Base-by-base conservation (phyloP, 2,888 invertebrate genomes). In the Tuta absoluta region DNA sequence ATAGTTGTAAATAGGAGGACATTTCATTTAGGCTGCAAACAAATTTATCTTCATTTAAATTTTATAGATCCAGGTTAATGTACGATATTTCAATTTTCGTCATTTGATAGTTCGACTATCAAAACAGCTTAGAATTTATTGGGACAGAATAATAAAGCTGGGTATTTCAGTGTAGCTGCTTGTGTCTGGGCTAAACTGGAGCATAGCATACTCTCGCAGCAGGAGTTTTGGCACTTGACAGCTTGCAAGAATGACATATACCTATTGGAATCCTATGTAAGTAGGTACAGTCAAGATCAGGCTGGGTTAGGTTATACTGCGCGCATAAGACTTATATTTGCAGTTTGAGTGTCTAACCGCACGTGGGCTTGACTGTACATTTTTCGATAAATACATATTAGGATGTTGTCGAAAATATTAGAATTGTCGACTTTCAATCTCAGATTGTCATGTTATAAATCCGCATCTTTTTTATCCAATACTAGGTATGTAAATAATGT, bases 121-220 rank as follows among this genome's bases (percentile, higher is more conserved):
- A 51, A 33, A 14, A 56, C 28, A 10, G 56, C 17, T 33, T 24
- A 33, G 56, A 33, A 33, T 56, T 56, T 56, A 56, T 33, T 56
- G 56, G 17, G n/a, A 28, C 14, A 33, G n/a, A 5, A 28, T 53
- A 53, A 28, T 53, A 53, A 53, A 56, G n/a, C 28, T 17, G 8
- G 24, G 24, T 53, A 56, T 33, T 33, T 24, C 33, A 56, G 56
- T 33, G 17, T 33, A 11, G 33, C 33, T 56, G 28, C 37, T 10
- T 8, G 33, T 33, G 45, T 3, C 2, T 10, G n/a, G 33, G 11
- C 21, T 41, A 64, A 33, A 51, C 38, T 64, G n/a, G 69, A 69
- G 67, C 68, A 72, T 72, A 72, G 62, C 75, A 75, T 74, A 72
- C 70, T 64, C 68, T 68, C 74, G 17, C 72, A 73, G 75, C 72